Evolutionary conservation across 2,797 vertebrate species (phyloP).

Genomic region (Lithobates sylvaticus): DNA sequence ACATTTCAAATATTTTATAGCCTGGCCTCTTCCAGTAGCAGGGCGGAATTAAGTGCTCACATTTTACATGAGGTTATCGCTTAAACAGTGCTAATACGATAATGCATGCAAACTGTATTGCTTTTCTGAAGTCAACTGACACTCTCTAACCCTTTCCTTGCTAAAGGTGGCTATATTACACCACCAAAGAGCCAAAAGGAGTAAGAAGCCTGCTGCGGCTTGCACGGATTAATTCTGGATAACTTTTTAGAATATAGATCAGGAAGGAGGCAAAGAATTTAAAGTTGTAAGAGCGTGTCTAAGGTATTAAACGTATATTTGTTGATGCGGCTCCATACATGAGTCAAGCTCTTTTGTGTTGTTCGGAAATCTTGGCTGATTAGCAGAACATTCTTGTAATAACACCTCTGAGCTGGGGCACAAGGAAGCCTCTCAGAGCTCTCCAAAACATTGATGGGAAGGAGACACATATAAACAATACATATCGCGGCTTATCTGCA

Average conservation of each 20-base stretch:
- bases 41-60: constrained; percentile 14
- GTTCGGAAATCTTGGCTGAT: constrained; percentile 54
- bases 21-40: constrained; percentile 57
- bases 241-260: constrained; percentile 44
- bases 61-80: constrained; percentile 40
- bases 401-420: constrained; percentile 53
- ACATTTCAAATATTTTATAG: constrained; percentile 66
- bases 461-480: constrained; percentile 66
- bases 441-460: constrained; percentile 61
- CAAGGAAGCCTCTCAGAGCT: constrained; percentile 44
- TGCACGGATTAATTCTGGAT: constrained; percentile 55
- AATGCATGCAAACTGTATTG: background rate
- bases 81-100: background rate
- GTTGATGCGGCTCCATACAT: constrained; percentile 38
- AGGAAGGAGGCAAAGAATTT: constrained; percentile 59
- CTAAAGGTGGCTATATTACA: background rate
- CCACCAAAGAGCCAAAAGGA: constrained; percentile 46
- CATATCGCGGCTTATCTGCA: constrained; percentile 65
- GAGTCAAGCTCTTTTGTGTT: constrained; percentile 45
- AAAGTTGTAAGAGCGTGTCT: constrained; percentile 47
- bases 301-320: constrained; percentile 54
- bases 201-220: constrained; percentile 43
- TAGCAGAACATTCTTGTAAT: constrained; percentile 55
- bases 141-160: constrained; percentile 20
- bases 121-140: background rate